Base-by-base conservation (phyloP, 2,888 invertebrate species). In the Cheilosia urbana region DNA sequence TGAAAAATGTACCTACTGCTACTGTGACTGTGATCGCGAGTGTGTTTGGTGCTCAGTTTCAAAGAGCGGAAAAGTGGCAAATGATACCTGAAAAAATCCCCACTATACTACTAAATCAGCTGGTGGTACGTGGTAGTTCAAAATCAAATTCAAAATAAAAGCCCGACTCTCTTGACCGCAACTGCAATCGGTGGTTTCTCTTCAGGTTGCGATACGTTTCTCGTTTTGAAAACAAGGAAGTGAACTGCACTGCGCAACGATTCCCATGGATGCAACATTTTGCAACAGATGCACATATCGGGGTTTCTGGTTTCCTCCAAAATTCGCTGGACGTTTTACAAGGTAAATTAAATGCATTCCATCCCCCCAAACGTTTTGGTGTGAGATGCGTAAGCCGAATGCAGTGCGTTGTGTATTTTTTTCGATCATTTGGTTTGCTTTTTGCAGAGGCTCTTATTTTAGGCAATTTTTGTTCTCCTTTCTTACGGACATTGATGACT, bases 231-330 rank as follows among this genome's bases (percentile, higher is more conserved):
- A 85, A 85, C 81, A 85, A 85, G 85, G 85, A 85, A 85, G 85
- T 85, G 77, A 85, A 85, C 72, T 81, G 76, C 81, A 85, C 11
- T 63, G 76, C 62, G 57, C 42, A 60, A 58, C 63, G 72, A 73
- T 85, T 85, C 85, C 85, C 85, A 85, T 85, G 85, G 81, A 80
- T 85, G 84, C 75, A 84, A 60, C 63, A 80, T 71, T 75, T 76
- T 76, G 85, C 76, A 85, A 85, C 85, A 85, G 85, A 85, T 85
- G 85, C 85, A 85, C 85, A 72, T 72, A 68, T 73, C 69, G 58
- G 55, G 68, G 63, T 68, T 73, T 58, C 60, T 66, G 60, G 62
- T 81, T 27, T 65, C 15, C 21, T 27, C 47, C 40, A 17, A 55
- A 21, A 19, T 47, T 60, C 40, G 15, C 21, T 47, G 27, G 42